A percentile compares a stretch with the other conserved stretches of the same genome.
These are phyloP conservation scores for Notodonta ziczac DNA, from an alignment of 2,888 invertebrate genomes.

Conservation along the genomic window DNA sequence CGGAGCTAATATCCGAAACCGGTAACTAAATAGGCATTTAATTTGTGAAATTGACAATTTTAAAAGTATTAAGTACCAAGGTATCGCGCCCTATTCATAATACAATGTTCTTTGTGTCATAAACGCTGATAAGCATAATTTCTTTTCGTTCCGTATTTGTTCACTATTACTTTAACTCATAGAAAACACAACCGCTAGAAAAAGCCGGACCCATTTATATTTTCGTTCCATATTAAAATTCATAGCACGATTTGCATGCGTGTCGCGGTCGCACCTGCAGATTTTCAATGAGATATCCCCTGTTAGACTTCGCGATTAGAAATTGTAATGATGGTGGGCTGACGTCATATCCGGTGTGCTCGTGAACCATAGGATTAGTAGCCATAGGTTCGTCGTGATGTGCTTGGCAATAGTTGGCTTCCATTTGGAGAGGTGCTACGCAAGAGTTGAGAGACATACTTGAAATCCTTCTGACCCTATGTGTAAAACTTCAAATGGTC, in stretches of 20 bases:
- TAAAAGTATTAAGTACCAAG: too few species aligned
- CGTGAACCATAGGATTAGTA: slow-evolving; percentile 30
- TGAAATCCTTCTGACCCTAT: neutral
- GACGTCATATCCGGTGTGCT: slow-evolving; percentile 57
- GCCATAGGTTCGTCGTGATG: slow-evolving; percentile 21
- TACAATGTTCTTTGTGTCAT: too few species aligned
- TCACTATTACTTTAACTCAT: neutral
- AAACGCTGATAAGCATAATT: neutral
- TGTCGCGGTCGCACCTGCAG: slow-evolving; percentile 47
- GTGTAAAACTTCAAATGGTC: too few species aligned
- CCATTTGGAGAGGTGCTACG: slow-evolving; percentile 17
- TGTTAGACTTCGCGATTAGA: slow-evolving; percentile 38
- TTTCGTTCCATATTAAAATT: slow-evolving; percentile 36
- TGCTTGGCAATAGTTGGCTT: slow-evolving; percentile 26
- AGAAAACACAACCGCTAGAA: slow-evolving; percentile 14
- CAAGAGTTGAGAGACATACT: neutral
- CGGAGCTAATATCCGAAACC: neutral
- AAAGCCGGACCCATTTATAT: slow-evolving; percentile 21
- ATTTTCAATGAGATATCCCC: slow-evolving; percentile 51
- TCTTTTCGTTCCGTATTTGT: neutral
- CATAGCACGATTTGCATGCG: slow-evolving; percentile 40
- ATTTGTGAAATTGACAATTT: neutral
- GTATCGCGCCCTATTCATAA: too few species aligned
- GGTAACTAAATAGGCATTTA: neutral
- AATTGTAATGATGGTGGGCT: slow-evolving; percentile 49